Base-by-base conservation (phyloP, 2,888 invertebrate genomes). In the Strigamia maritima region DNA sequence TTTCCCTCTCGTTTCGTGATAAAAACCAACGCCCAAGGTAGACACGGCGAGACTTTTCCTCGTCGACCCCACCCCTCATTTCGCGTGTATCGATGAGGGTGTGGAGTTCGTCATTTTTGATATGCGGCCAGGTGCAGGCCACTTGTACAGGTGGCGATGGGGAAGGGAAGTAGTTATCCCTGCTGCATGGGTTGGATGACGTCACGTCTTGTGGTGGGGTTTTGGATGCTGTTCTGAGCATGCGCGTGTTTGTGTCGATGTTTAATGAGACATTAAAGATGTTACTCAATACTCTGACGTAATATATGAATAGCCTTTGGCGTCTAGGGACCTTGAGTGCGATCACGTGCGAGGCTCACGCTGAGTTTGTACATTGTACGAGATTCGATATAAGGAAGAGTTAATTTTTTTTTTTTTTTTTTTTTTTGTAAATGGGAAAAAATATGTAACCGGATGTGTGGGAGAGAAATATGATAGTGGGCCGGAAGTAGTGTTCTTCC, bases 11-110 rank as follows among this genome's bases (percentile, higher is more conserved):
- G 16, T 49, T 49, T 49, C 49, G 49, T 49, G 49, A 65, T 26
- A 65, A 28, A 65, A 14, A n/a, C n/a, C 65, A 65, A 60, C 65
- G 65, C 65, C 65, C 65, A 65, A n/a, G 65, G 65, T 65, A 65
- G 65, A 65, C 24, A 60, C 24, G 22, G 22, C 60, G 60, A 19
- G 49, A n/a, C 19, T 60, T 65, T 65, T 28, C 26, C 28, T 10
- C 65, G 65, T 7, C 24, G 65, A 19, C 60, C 60, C 60, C 60
- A 60, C 60, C 60, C 60, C 60, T 22, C 49, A 10, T 2, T 60
- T 60, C 24, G 60, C 60, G 16, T 60, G 60, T 19, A 60, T n/a
- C n/a, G n/a, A 24, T 8, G 60, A 60, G 40, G 40, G 40, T 40
- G 6, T n/a, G 19, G 49, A 19, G 49, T 14, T 49, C 22, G 28